A percentile compares a stretch with the other conserved stretches of the same genome.
Evolutionary conservation across 2,888 invertebrate genomes (phyloP).

Genomic region (Galerucella nymphaeae): DNA sequence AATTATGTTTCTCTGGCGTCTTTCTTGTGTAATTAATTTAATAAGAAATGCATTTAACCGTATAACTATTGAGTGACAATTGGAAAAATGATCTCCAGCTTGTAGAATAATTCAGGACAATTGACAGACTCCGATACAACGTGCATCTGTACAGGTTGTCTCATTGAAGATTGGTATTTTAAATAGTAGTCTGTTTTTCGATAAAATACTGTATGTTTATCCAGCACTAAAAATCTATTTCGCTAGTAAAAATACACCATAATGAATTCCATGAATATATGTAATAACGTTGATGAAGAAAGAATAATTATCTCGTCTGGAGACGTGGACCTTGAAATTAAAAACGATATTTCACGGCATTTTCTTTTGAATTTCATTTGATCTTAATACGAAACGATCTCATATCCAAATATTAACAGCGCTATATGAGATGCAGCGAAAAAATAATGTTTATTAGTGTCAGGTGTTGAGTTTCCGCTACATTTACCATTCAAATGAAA

Average conservation of each 20-base stretch:
- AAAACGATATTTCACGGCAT: conserved; percentile 17
- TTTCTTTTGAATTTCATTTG: conserved; percentile 24
- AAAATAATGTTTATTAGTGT: conserved; percentile 28
- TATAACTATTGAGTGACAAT: too few species aligned
- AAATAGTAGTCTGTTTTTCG: too few species aligned
- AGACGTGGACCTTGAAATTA: conserved; percentile 27
- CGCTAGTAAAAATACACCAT: not conserved
- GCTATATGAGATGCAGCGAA: conserved; percentile 7
- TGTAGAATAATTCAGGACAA: too few species aligned
- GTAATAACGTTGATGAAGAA: not conserved
- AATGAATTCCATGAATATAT: conserved; percentile 1
- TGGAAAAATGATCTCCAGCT: too few species aligned
- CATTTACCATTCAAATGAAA: conserved; percentile 29
- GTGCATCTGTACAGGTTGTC: too few species aligned
- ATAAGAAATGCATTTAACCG: too few species aligned
- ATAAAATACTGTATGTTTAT: not conserved
- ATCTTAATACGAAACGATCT: conserved; percentile 26
- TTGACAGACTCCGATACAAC: too few species aligned
- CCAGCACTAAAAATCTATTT: not conserved
- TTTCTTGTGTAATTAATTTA: too few species aligned
- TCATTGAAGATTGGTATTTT: too few species aligned
- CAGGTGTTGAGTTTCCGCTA: conserved; percentile 29
- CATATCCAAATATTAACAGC: conserved; percentile 12
- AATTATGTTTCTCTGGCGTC: too few species aligned
- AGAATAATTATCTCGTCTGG: conserved; percentile 9